Conservation (phyloP, 2,113 vertebrate genomes). For the Eublepharis macularius region DNA sequence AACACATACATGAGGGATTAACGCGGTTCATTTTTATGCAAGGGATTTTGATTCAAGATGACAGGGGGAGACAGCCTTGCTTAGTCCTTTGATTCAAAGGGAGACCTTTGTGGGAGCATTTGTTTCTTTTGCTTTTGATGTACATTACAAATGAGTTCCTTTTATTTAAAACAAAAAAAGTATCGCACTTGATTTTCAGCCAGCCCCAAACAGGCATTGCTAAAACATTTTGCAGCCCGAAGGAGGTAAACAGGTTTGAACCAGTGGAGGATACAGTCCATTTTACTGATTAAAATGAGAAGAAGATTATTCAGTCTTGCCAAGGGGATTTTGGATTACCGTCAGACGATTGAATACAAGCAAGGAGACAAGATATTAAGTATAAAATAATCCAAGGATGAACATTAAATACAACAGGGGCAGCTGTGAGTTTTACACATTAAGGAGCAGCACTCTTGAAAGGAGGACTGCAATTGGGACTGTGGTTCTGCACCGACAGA, state of each 20-base stretch:
- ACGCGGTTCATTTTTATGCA: conserved; percentile 57
- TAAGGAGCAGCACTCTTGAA: background rate
- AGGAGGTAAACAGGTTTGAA: conserved; percentile 55
- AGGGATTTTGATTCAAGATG: conserved; percentile 45
- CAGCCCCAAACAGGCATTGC: background rate
- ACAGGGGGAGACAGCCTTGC: conserved; percentile 22
- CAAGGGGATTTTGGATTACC: background rate
- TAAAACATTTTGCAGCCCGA: conserved; percentile 62
- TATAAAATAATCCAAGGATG: conserved; percentile 13
- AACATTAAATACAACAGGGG: conserved; percentile 4
- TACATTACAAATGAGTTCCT: conserved; percentile 15
- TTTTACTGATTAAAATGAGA: conserved; percentile 8
- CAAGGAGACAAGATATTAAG: background rate
- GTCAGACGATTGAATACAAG: conserved; percentile 5
- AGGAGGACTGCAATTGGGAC: background rate
- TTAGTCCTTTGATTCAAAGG: conserved; percentile 62
- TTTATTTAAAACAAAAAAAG: background rate
- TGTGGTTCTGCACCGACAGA: background rate
- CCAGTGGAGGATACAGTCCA: conserved; percentile 58
- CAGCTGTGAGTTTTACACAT: background rate
- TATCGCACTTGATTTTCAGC: conserved; percentile 6
- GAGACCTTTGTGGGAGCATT: conserved; percentile 33
- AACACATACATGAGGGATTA: conserved; percentile 52
- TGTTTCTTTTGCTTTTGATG: conserved; percentile 49
- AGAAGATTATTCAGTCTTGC: background rate